These are phyloP conservation scores for Leptinotarsa defecta DNA, from an alignment of 1,140 invertebrate genomes.

Conservation along the genomic window DNA sequence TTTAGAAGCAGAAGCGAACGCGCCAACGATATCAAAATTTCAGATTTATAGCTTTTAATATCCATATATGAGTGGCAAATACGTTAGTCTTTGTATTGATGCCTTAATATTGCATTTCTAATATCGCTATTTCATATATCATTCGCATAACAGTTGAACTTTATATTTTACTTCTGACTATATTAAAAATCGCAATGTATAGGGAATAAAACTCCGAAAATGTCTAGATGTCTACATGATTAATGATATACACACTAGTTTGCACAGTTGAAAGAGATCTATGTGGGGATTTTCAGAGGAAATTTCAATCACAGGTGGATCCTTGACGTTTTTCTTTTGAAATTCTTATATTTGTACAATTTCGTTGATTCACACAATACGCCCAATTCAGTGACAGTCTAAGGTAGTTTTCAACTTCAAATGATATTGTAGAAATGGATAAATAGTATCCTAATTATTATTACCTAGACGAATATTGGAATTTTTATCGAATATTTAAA, in stretches of 20 bases:
- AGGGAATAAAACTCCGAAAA: conserved; percentile 13
- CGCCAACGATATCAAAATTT: conserved; percentile 36
- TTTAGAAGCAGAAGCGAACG: conserved; percentile 31
- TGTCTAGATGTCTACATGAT: conserved; percentile 1
- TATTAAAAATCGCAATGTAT: conserved; percentile 28
- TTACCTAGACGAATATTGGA: too few species aligned
- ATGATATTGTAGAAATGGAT: too few species aligned
- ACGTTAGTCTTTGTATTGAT: conserved; percentile 38
- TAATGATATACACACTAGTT: background rate
- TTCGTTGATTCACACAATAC: too few species aligned
- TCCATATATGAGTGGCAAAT: conserved; percentile 39
- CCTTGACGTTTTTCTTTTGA: background rate
- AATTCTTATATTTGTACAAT: background rate
- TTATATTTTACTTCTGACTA: conserved; percentile 29
- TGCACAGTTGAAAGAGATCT: background rate
- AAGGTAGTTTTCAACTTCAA: too few species aligned
- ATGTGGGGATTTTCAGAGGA: background rate
- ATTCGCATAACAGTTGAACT: conserved; percentile 19
- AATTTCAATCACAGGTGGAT: background rate
- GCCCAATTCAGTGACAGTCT: too few species aligned
- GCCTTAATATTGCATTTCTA: conserved; percentile 25
- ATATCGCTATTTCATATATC: conserved; percentile 37
- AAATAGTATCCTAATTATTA: too few species aligned
- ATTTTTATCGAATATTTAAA: too few species aligned
- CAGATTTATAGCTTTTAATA: conserved; percentile 46